Evolutionary conservation across 2,113 vertebrate species (phyloP).

Genomic region (Chaetura pelagica): DNA sequence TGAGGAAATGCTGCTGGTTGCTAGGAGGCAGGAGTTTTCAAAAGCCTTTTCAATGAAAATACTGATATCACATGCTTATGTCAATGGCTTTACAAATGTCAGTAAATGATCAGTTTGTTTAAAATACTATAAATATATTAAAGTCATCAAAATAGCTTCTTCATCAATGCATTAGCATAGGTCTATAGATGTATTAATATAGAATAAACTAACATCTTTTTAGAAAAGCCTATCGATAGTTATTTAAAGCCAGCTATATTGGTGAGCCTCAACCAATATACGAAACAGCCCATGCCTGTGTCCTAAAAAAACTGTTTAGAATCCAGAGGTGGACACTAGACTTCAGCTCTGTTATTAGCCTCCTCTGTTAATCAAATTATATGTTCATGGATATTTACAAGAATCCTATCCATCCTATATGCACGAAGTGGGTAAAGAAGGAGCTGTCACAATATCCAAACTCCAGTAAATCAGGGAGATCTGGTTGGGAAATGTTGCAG

Average conservation of each 20-base stretch:
- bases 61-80: background rate
- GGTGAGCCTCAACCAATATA: background rate
- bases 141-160: background rate
- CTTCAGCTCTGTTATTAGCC: background rate
- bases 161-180: background rate
- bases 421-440: background rate
- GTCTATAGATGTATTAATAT: background rate
- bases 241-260: background rate
- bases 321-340: background rate
- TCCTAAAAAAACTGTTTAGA: background rate
- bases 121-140: background rate
- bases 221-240: background rate
- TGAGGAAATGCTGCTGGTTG: slow-evolving; percentile 22
- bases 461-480: background rate
- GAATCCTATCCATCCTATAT: background rate
- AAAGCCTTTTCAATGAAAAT: slow-evolving; percentile 11
- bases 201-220: background rate
- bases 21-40: slow-evolving; percentile 22
- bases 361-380: background rate
- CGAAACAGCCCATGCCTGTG: background rate
- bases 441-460: background rate
- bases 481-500: background rate
- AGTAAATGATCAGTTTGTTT: background rate
- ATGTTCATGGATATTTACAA: background rate
- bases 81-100: background rate